These are phyloP conservation scores for Microplitis deprimator DNA, from an alignment of 2,888 invertebrate species.

Conservation along the genomic window DNA sequence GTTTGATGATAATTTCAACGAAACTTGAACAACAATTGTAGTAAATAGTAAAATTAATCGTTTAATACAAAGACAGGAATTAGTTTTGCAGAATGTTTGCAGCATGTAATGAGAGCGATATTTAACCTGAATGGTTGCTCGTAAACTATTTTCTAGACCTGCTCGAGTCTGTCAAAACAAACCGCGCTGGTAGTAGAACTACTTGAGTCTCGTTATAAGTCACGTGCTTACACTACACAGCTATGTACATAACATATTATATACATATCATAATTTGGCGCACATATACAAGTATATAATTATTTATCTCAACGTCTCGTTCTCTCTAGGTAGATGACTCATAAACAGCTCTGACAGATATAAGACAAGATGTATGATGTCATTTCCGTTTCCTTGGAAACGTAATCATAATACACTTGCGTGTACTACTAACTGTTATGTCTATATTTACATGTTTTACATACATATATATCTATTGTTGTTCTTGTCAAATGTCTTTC, in stretches of 20 bases:
- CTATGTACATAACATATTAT: background rate
- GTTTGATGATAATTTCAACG: too few relatives aligned
- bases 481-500: background rate
- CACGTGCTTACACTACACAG: background rate
- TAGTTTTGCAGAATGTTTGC: background rate
- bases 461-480: background rate
- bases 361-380: conserved; percentile 27
- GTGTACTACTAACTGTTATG: conserved; percentile 27
- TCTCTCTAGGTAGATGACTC: conserved; percentile 35
- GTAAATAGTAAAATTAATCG: background rate
- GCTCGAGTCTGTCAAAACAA: conserved; percentile 39
- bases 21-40: background rate
- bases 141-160: conserved; percentile 39
- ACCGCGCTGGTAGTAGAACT: background rate
- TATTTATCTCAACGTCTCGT: background rate
- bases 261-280: too few relatives aligned
- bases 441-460: background rate
- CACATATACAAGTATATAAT: too few relatives aligned
- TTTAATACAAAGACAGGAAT: background rate
- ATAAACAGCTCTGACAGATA: conserved; percentile 30
- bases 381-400: conserved; percentile 41
- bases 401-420: conserved; percentile 13
- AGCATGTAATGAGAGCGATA: conserved; percentile 12
- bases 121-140: conserved; percentile 33
- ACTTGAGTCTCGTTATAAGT: conserved; percentile 38